phyloP scores from a whole-genome alignment of 2,888 invertebrate species.

The Caenorhabditis sp. region DNA sequence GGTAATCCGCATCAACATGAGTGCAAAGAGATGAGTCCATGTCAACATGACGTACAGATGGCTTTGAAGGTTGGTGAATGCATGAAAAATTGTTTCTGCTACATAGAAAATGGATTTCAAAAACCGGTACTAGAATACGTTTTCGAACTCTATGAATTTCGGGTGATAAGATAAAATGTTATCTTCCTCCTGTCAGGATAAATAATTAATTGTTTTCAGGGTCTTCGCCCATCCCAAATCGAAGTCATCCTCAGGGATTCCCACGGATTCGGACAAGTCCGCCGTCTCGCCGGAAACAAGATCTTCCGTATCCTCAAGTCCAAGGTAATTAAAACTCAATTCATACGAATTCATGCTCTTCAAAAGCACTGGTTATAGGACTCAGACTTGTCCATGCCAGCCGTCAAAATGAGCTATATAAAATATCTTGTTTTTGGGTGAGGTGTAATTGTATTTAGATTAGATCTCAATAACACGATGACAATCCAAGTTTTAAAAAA shows the following conservation, averaged over 20 bases:
- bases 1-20: too few relatives aligned
- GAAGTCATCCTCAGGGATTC: slow-evolving; percentile 99
- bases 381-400: slow-evolving; percentile 63
- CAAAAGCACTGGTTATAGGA: slow-evolving; percentile 68
- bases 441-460: too few relatives aligned
- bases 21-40: too few relatives aligned
- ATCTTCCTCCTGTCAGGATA: slow-evolving; percentile 22
- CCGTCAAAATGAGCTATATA: slow-evolving; percentile 68
- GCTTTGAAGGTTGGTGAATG: too few relatives aligned
- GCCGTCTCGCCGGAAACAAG: slow-evolving; percentile 99
- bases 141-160: too few relatives aligned
- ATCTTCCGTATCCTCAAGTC: slow-evolving; percentile 98
- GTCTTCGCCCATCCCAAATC: slow-evolving; percentile 98
- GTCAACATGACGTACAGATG: too few relatives aligned
- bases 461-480: too few relatives aligned
- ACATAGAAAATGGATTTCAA: too few relatives aligned
- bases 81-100: too few relatives aligned
- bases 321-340: slow-evolving; percentile 76
- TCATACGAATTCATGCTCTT: slow-evolving; percentile 18
- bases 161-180: too few relatives aligned
- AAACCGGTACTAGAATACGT: too few relatives aligned
- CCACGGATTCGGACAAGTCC: slow-evolving; percentile 98
- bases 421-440: slow-evolving; percentile 72
- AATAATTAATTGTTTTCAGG: slow-evolving; percentile 84
- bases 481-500: too few relatives aligned